A percentile compares a stretch with the other conserved stretches of the same genome.
These are phyloP conservation scores for Pipistrellus nathusii DNA, from an alignment of 2,797 vertebrate species.

Conservation along the genomic window DNA sequence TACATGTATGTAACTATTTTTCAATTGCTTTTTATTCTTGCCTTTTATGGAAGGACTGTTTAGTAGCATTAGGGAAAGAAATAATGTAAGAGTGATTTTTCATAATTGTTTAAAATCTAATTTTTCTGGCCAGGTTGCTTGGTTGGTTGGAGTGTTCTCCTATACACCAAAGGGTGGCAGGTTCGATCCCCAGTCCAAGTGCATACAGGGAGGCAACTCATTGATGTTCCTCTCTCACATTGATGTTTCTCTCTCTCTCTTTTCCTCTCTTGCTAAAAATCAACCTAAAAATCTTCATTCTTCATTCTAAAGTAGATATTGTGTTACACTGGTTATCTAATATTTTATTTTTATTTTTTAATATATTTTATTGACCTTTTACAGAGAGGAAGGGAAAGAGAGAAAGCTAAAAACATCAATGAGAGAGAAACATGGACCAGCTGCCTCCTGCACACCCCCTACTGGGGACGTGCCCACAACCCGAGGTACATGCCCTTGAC, in stretches of 20 bases:
- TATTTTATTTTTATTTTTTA: neutral
- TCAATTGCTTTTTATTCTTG: neutral
- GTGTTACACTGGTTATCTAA: neutral
- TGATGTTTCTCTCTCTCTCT: neutral
- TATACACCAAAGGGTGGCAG: neutral
- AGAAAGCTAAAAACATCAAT: no score
- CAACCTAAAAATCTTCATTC: neutral
- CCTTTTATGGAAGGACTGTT: neutral
- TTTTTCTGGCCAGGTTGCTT: neutral
- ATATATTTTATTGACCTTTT: no score
- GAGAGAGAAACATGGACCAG: no score
- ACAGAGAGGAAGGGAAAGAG: no score
- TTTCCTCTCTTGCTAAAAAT: neutral
- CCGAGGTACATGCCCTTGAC: no score
- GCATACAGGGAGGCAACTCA: neutral
- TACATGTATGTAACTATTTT: neutral
- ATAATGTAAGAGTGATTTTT: conserved; percentile 10
- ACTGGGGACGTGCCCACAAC: no score
- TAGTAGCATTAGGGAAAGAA: neutral
- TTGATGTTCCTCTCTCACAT: neutral
- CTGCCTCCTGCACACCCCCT: no score
- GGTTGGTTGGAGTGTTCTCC: neutral
- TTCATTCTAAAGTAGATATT: neutral
- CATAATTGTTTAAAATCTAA: neutral
- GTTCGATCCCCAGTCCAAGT: neutral